Conservation (phyloP, 2,888 invertebrate species). For the Lymantria monacha region DNA sequence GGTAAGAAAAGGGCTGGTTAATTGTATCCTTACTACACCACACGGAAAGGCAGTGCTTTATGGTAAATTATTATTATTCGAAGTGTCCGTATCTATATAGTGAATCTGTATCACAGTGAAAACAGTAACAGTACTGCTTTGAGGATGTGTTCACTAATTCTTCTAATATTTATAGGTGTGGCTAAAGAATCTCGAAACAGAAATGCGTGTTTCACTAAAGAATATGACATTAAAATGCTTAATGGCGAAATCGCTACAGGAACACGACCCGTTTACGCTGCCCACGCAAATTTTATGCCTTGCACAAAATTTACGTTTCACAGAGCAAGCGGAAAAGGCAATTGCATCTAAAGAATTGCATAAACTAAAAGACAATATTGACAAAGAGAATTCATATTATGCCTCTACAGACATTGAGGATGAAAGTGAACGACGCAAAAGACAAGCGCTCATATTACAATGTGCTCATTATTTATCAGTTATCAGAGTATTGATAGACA, state of each 20-base stretch:
- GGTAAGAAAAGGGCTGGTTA: too few species aligned
- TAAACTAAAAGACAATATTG: conserved; percentile 72
- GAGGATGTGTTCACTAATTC: background rate
- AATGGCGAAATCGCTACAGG: conserved; percentile 70
- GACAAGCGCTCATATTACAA: conserved; percentile 96
- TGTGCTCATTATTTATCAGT: conserved; percentile 95
- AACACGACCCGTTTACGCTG: conserved; percentile 78
- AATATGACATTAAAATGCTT: conserved; percentile 84
- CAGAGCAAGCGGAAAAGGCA: conserved; percentile 91
- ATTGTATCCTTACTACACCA: too few species aligned
- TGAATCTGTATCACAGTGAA: too few species aligned
- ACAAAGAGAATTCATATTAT: conserved; percentile 77
- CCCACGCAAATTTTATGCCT: conserved; percentile 91
- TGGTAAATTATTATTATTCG: too few species aligned
- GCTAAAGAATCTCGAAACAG: conserved; percentile 90
- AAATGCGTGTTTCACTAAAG: conserved; percentile 88
- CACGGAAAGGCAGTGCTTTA: too few species aligned
- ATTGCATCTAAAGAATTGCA: conserved; percentile 85
- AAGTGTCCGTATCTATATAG: too few species aligned
- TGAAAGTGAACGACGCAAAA: conserved; percentile 89
- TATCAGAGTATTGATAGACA: conserved; percentile 88
- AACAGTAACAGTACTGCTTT: too few species aligned
- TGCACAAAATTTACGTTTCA: conserved; percentile 92
- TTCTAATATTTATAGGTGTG: conserved; percentile 75
- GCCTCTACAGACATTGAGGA: conserved; percentile 77